Percentiles rank a stretch among this genome's conserved stretches.
These are phyloP conservation scores for Aporophyla nigra DNA, from an alignment of 2,888 invertebrate genomes.

Conservation along the genomic window DNA sequence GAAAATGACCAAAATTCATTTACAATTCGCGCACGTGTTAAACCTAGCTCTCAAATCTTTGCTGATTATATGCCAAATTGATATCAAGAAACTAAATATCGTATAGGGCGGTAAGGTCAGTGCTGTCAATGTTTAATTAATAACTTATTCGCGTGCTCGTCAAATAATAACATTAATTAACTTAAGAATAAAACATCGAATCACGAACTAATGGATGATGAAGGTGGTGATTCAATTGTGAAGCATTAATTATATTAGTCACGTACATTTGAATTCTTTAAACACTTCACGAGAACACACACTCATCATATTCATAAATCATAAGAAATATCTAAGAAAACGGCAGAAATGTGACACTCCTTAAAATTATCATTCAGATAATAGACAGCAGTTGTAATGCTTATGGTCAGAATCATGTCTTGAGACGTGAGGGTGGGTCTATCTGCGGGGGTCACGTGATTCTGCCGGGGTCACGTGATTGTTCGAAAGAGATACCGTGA, in stretches of 20 bases:
- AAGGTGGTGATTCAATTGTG: conserved; percentile 21
- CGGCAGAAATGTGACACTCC: neutral
- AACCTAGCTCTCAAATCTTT: neutral
- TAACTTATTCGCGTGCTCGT: conserved; percentile 25
- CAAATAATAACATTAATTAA: conserved; percentile 53
- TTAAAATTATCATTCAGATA: neutral
- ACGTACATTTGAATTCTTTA: neutral
- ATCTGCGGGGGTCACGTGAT: no score
- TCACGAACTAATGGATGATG: conserved; percentile 28
- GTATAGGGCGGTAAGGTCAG: conserved; percentile 22
- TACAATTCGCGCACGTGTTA: neutral
- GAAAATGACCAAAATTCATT: no score
- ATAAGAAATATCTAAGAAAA: neutral
- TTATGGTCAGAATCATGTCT: neutral
- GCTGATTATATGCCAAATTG: neutral
- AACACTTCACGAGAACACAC: neutral
- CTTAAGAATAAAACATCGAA: conserved; percentile 25
- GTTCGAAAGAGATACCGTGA: no score
- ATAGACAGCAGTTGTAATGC: neutral
- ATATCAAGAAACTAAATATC: neutral
- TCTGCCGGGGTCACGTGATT: no score
- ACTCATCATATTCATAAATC: neutral
- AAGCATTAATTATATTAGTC: neutral
- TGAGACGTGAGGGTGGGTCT: no score
- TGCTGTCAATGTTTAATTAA: conserved; percentile 51